Conservation (phyloP, 2,888 invertebrate genomes). For the Trichopoda pennipes region DNA sequence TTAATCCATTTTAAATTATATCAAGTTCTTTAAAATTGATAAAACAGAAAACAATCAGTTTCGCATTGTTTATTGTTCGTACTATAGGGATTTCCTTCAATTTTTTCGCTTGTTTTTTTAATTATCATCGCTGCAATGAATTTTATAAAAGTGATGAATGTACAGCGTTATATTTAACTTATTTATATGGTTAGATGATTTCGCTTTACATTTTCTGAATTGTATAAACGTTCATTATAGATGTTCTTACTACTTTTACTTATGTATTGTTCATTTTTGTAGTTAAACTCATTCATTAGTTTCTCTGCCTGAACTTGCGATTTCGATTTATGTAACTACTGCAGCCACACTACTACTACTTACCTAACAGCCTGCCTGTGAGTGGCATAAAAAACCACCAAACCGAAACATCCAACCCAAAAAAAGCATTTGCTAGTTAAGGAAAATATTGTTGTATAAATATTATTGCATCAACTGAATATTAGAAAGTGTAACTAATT, state of each 20-base stretch:
- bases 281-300: constrained; percentile 18
- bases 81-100: no score
- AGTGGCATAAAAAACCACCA: constrained; percentile 4
- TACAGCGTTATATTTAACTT: constrained; percentile 44
- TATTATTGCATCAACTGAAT: constrained; percentile 47
- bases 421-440: neutral
- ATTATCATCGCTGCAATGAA: constrained; percentile 9
- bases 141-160: constrained; percentile 28
- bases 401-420: constrained; percentile 18
- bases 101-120: neutral
- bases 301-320: constrained; percentile 22
- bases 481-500: neutral
- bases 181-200: constrained; percentile 50
- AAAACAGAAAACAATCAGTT: no score
- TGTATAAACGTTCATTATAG: constrained; percentile 61
- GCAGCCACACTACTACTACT: neutral
- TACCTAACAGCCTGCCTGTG: constrained; percentile 23
- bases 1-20: no score
- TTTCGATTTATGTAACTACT: constrained; percentile 30
- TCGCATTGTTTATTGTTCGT: no score
- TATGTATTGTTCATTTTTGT: constrained; percentile 30
- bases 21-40: no score
- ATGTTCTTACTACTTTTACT: neutral
- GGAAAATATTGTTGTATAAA: constrained; percentile 38
- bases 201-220: constrained; percentile 31